phyloP scores from a whole-genome alignment of 2,888 invertebrate species.

The Drosophila siamana region DNA sequence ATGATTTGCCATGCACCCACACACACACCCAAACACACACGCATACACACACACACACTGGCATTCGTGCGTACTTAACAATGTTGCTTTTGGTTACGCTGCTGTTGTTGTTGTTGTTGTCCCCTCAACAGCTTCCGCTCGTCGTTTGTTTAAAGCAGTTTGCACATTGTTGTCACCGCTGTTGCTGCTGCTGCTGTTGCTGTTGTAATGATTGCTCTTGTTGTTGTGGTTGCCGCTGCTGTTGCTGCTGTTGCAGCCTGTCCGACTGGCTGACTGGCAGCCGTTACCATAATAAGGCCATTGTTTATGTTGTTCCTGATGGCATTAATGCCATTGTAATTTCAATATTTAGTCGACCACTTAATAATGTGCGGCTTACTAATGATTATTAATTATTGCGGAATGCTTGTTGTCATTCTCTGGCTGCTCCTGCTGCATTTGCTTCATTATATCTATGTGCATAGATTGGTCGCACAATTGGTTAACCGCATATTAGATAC shows the following conservation, averaged over 20 bases:
- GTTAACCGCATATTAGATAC: constrained; percentile 69
- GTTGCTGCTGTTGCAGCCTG: constrained; percentile 21
- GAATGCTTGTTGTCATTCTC: constrained; percentile 60
- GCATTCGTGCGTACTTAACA: constrained; percentile 32
- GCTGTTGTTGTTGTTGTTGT: not conserved
- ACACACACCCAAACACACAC: constrained; percentile 7
- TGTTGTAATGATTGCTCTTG: constrained; percentile 19
- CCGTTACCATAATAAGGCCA: constrained; percentile 68
- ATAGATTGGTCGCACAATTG: constrained; percentile 24
- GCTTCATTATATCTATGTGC: constrained; percentile 15
- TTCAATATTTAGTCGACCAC: constrained; percentile 82
- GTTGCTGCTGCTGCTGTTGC: constrained; percentile 28
- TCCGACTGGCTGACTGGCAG: constrained; percentile 46
- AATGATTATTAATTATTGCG: constrained; percentile 80
- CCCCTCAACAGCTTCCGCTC: constrained; percentile 33
- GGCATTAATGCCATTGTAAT: constrained; percentile 77
- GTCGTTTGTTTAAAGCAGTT: constrained; percentile 73
- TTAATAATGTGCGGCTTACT: constrained; percentile 80
- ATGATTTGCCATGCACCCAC: constrained; percentile 62
- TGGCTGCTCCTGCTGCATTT: constrained; percentile 7
- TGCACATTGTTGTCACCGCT: constrained; percentile 72
- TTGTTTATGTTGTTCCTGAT: constrained; percentile 77
- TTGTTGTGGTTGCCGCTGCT: constrained; percentile 24
- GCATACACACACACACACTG: not conserved
- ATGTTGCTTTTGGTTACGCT: constrained; percentile 49